Evolutionary conservation across 2,888 invertebrate genomes (phyloP).

Genomic region (Harpalus rubripes): DNA sequence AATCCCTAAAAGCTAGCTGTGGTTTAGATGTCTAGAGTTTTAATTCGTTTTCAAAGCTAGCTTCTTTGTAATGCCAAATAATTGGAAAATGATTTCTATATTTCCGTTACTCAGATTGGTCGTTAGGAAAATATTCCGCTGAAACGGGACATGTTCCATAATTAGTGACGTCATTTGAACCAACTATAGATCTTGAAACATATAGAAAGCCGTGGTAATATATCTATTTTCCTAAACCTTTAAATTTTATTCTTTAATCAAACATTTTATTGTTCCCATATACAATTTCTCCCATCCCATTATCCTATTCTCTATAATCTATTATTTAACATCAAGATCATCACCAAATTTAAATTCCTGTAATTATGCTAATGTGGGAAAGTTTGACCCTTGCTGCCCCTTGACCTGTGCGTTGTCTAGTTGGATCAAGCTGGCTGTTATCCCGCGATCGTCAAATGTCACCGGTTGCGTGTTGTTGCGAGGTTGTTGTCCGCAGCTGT

Average conservation of each 20-base stretch:
- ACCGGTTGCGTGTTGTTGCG: background rate
- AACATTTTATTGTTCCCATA: background rate
- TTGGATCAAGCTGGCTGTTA: slow-evolving; percentile 15
- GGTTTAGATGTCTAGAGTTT: too few species aligned
- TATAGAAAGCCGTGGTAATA: too few species aligned
- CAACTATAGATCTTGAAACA: too few species aligned
- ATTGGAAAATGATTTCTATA: too few species aligned
- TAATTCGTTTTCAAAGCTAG: too few species aligned
- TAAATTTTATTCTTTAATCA: background rate
- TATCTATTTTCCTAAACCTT: too few species aligned
- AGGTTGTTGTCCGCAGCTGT: background rate
- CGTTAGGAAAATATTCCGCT: too few species aligned
- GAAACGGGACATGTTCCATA: too few species aligned
- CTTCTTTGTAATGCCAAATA: too few species aligned
- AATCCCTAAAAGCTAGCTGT: too few species aligned
- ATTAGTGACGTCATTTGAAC: too few species aligned
- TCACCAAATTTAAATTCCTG: background rate
- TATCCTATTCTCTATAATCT: background rate
- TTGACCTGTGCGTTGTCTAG: slow-evolving; percentile 33
- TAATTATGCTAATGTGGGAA: background rate
- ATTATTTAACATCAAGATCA: background rate
- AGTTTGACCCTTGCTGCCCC: background rate
- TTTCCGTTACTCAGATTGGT: too few species aligned
- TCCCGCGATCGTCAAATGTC: slow-evolving; percentile 44
- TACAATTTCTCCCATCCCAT: background rate